These are phyloP conservation scores for Palythoa grandis DNA, from an alignment of 92 coral and sea anemone species.

Conservation along the genomic window DNA sequence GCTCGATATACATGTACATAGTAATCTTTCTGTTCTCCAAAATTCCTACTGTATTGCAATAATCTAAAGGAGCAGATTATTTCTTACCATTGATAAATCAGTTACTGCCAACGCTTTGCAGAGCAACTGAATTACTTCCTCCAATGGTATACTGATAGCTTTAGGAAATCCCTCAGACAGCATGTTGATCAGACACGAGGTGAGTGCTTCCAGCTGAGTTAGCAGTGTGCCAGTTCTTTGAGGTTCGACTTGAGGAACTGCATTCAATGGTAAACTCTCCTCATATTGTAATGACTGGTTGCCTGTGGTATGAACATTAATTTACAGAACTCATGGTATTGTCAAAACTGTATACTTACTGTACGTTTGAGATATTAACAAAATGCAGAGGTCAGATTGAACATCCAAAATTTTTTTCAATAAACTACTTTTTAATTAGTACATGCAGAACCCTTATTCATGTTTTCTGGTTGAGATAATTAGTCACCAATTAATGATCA, in stretches of 20 bases:
- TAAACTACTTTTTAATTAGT: too few species aligned
- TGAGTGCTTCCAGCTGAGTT: slow-evolving; percentile 54
- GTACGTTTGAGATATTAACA: too few species aligned
- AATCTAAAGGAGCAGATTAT: too few species aligned
- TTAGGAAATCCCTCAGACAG: slow-evolving; percentile 53
- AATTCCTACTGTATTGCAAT: background rate
- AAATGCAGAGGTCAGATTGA: too few species aligned
- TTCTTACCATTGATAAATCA: slow-evolving; percentile 68
- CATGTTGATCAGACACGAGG: slow-evolving; percentile 61
- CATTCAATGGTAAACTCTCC: slow-evolving; percentile 48
- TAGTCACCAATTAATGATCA: too few species aligned
- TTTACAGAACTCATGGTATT: too few species aligned
- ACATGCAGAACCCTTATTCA: too few species aligned
- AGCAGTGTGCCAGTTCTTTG: slow-evolving; percentile 66
- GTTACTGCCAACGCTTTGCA: slow-evolving; percentile 58
- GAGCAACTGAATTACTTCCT: slow-evolving; percentile 57
- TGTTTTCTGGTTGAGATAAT: too few species aligned
- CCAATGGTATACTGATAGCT: slow-evolving; percentile 64
- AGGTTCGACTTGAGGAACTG: slow-evolving; percentile 70
- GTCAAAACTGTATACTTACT: too few species aligned
- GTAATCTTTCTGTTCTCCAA: background rate
- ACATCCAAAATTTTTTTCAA: too few species aligned
- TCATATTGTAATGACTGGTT: slow-evolving; percentile 22
- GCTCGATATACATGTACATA: too few species aligned
- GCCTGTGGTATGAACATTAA: background rate